Base-by-base conservation (phyloP, 2,888 invertebrate species). In the Drosophila prostipennis region DNA sequence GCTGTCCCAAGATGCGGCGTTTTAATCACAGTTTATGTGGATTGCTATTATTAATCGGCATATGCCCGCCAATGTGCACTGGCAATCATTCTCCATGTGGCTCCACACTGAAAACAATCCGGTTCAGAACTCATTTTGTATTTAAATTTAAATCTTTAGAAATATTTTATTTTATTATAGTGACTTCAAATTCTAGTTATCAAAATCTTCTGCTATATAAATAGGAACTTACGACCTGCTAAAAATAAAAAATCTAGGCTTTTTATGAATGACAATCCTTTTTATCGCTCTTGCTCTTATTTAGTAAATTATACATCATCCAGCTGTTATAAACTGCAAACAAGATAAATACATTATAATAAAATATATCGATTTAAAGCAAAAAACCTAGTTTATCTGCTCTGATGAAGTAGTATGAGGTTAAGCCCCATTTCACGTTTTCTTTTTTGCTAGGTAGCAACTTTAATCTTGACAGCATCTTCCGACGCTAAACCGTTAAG, bases 11-110 rank as follows among this genome's bases (percentile, higher is more conserved):
- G 37, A 51, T 60, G 49, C 57, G 52, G 68, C 49, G 49, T 56
- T 57, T 82, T 78, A 86, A 82, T 76, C 82, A 75, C 74, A 67
- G 76, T 80, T 82, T 80, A 86, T 78, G 79, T 74, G 86, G 73
- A 86, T 76, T 70, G 68, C 61, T 23, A 72, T 68, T 76, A 80
- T 86, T 80, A 86, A 86, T 82, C 72, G 74, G 63, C 55, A 64
- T 63, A 71, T 77, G 69, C 55, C 57, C 26, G 34, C 7, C 61
- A 29, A 40, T 57, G 49, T 58, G 49, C 51, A 10, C 49, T 36
- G 43, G 16, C 19, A 42, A 60, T 63, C 42, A 34, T 42, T 59
- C 26, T 13, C 10, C 29, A 16, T 11, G 29, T 1, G 39, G 34
- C 6, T 7, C 16, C 32, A 26, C 61, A 61, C 60, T 40, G 40